Base-by-base conservation (phyloP, 2,113 vertebrate species). In the Psephotus haematonotus region DNA sequence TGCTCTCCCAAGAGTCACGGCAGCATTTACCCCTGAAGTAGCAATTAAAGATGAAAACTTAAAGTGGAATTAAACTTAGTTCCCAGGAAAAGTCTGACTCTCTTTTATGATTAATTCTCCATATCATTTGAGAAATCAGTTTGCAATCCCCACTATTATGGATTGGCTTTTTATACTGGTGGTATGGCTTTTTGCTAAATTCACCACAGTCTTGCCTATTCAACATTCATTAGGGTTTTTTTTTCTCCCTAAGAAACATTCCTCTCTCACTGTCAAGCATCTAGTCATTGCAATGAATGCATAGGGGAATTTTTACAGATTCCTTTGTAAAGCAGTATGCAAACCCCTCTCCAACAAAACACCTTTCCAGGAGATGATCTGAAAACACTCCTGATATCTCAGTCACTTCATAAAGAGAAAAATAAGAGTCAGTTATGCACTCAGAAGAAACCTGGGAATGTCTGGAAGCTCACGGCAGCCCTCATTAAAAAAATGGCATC, bases 21-120 rank as follows among this genome's bases (percentile, higher is more conserved):
- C 33, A 71, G n/a, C 60, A 11, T 84, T 85, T 62, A 62, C n/a
- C 78, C 62, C 53, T 82, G 44, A 87, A 52, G 57, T 11, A 85
- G 52, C 41, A 91, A 92, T 87, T 94, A 87, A 72, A 79, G 44
- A 76, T n/a, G 39, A 78, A 75, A 91, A 49, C 8, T 76, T 71
- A 44, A 76, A 62, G 39, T 50, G 29, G 65, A 89, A 79, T 50
- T 72, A 28, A 86, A 43, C 67, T 64, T 55, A 20, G 4, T 78
- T 83, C 31, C 8, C 6, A 46, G 35, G n/a, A 43, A 46, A 92
- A 70, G 15, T 46, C 31, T 49, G 49, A 11, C 8, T 83, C 7
- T 82, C 5, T 44, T 71, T 28, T 86, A 19, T 65, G 55, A 67
- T 35, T 63, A 50, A 46, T 78, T 70, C 55, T 27, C 18, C 13